Evolutionary conservation across 2,113 vertebrate species (phyloP).

Genomic region (Otis tarda): DNA sequence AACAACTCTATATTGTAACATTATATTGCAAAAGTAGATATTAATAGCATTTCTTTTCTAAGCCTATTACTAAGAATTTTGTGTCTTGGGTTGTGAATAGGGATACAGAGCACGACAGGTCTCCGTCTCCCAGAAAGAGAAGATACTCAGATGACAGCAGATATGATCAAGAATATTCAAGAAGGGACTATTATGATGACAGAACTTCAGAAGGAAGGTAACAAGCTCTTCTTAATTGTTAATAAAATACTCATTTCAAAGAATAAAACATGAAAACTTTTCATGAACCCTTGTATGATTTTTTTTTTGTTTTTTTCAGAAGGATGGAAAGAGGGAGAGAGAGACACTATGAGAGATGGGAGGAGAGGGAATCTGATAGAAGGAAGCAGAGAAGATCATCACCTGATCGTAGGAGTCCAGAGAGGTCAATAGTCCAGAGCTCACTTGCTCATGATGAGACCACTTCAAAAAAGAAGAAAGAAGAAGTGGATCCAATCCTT

Average conservation of each 20-base stretch:
- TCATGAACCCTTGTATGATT: fast-evolving
- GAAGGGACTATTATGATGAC: slow-evolving; percentile 72
- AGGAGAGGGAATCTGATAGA: slow-evolving; percentile 77
- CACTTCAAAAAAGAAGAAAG: slow-evolving; percentile 90
- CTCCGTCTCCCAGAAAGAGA: slow-evolving; percentile 67
- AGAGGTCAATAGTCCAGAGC: slow-evolving; percentile 26
- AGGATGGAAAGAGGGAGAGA: slow-evolving; percentile 64
- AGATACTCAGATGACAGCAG: slow-evolving; percentile 73
- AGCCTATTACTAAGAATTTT: not conserved
- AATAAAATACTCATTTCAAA: not conserved
- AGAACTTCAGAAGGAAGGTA: slow-evolving; percentile 70
- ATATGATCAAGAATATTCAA: slow-evolving; percentile 73
- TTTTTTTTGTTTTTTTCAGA: not conserved
- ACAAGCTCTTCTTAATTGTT: not conserved
- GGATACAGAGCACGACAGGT: slow-evolving; percentile 59
- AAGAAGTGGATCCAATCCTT: slow-evolving; percentile 92
- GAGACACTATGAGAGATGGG: slow-evolving; percentile 61
- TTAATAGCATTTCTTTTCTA: not conserved
- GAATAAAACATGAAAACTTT: not conserved
- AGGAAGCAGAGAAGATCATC: slow-evolving; percentile 82
- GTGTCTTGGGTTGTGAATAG: slow-evolving; percentile 39
- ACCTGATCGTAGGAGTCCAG: slow-evolving; percentile 72
- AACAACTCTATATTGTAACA: not conserved
- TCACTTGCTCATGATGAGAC: slow-evolving; percentile 72
- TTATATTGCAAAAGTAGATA: not conserved